Evolutionary conservation across 2,888 invertebrate genomes (phyloP), one percentile per base, ranked within the genome.

Genomic region (Limenitis camilla): DNA sequence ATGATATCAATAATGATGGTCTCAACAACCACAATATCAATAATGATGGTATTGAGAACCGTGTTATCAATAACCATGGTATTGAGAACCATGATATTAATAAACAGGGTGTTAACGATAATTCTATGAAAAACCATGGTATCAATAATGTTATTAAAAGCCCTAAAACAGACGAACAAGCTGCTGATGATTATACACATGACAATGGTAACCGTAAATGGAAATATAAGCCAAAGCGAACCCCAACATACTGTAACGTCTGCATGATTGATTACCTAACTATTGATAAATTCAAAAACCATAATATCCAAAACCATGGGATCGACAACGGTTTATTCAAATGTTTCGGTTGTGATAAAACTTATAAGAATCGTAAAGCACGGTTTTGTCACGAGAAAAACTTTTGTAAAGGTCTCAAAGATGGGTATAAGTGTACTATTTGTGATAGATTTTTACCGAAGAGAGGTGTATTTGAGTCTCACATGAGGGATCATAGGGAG

Each of bases 261-360:
- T 86, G 86, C 49, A 69, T 71, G 40, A 48, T 66, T 43, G 76
- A 84, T 47, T 71, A 76, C 9, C 63, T 67, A 35, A 69, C 56
- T 9, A 40, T 51, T 8, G 69, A 74, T 2, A 63, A 61, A 5
- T 61, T 79, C 19, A 55, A 56, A 0, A 29, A 52, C 2, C 86
- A 86, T 40, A 84, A 81, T 55, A 60, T 66, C 1, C 63, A 73
- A 48, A 60, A 55, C 6, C 84, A 85, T 53, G 78, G 82, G 0
- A 71, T 81, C 10, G 74, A 78, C 55, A 60, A 71, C 45, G 69
- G 68, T 0, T 6, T 65, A 1, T 81, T 69, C 36, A 79, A 76
- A 59, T 87, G 86, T 62, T 86, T 80, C 52, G 86, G 86, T 0
- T 87, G 86, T 50, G 77, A 77, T 2, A 82, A 78, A 60, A 60